Evolutionary conservation across 2,888 invertebrate genomes (phyloP).

Genomic region (Piscicola geometra): DNA sequence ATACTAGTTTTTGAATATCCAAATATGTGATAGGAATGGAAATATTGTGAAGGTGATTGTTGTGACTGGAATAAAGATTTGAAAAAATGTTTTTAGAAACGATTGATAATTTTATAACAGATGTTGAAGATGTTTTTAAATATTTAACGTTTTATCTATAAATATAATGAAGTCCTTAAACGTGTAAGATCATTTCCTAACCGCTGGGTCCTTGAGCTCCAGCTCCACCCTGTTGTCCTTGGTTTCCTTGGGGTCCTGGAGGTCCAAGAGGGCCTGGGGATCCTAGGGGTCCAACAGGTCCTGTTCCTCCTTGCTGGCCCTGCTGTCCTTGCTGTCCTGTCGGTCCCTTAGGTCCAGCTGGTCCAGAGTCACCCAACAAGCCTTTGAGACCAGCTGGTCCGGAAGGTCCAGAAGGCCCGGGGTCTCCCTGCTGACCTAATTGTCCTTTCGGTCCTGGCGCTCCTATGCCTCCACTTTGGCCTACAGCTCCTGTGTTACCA

Average conservation of each 20-base stretch:
- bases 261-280: constrained; percentile 34
- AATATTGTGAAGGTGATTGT: too few relatives aligned
- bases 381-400: constrained; percentile 30
- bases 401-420: constrained; percentile 24
- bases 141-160: too few relatives aligned
- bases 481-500: constrained; percentile 37
- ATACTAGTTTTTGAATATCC: too few relatives aligned
- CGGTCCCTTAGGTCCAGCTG: constrained; percentile 36
- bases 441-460: constrained; percentile 38
- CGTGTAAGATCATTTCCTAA: neutral
- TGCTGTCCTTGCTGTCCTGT: constrained; percentile 33
- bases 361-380: constrained; percentile 34
- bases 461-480: constrained; percentile 35
- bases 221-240: constrained; percentile 29
- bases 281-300: constrained; percentile 36
- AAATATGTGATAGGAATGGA: too few relatives aligned
- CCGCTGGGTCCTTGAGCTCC: constrained; percentile 35
- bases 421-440: constrained; percentile 34
- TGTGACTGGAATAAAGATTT: too few relatives aligned
- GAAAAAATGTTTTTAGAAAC: too few relatives aligned
- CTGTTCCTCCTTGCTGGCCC: constrained; percentile 36
- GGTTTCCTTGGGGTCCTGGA: constrained; percentile 20
- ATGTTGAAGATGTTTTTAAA: too few relatives aligned
- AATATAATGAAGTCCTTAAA: too few relatives aligned
- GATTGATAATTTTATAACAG: too few relatives aligned